phyloP scores from a whole-genome alignment of 2,888 invertebrate species.

The Apeira syringaria region DNA sequence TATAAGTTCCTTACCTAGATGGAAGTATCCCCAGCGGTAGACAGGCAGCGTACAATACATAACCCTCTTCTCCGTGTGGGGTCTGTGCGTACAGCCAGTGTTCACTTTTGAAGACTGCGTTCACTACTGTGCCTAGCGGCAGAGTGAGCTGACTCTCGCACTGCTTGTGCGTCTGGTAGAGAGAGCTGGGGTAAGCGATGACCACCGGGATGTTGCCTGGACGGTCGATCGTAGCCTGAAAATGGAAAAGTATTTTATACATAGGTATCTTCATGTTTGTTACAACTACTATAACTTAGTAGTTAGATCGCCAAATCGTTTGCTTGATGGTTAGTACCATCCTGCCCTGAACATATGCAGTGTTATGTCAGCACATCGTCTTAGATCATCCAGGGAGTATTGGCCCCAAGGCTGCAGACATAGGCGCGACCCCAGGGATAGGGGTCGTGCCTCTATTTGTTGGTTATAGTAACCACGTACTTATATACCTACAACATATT shows the following conservation, averaged over 20 bases:
- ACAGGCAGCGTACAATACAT: conserved; percentile 90
- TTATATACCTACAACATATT: too few species aligned
- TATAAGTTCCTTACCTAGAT: conserved; percentile 1
- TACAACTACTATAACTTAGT: too few species aligned
- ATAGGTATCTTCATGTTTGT: neutral
- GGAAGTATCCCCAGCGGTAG: conserved; percentile 89
- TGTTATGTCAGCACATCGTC: too few species aligned
- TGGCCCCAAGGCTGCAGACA: too few species aligned
- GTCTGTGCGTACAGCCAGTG: conserved; percentile 94
- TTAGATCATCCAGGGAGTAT: too few species aligned
- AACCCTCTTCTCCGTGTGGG: conserved; percentile 93
- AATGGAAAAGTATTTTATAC: conserved; percentile 27
- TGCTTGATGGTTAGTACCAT: too few species aligned
- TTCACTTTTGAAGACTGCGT: conserved; percentile 93
- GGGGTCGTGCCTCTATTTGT: too few species aligned
- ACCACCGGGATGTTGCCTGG: conserved; percentile 95
- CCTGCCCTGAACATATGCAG: too few species aligned
- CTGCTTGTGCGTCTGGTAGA: conserved; percentile 89
- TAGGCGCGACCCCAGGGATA: too few species aligned
- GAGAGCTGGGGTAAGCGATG: conserved; percentile 87
- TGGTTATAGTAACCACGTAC: too few species aligned
- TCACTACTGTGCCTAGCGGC: conserved; percentile 92
- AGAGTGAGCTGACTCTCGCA: conserved; percentile 87
- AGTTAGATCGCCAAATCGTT: too few species aligned
- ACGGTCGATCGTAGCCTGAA: conserved; percentile 89